Evolutionary conservation across 2,113 vertebrate genomes (phyloP).

Genomic region (Corvus hawaiiensis): DNA sequence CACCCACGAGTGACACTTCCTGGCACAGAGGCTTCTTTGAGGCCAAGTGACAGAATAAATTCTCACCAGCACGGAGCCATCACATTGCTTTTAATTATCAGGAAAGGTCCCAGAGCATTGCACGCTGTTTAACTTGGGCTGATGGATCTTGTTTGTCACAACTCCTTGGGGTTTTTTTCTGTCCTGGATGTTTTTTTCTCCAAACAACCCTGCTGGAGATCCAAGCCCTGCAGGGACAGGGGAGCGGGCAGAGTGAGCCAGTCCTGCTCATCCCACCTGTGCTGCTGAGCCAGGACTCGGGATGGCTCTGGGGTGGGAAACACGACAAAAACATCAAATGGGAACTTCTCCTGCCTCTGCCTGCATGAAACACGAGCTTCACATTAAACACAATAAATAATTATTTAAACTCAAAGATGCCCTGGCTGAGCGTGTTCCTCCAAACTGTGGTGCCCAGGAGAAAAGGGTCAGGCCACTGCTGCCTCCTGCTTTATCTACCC

Average conservation of each 20-base stretch:
- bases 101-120: background rate
- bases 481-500: background rate
- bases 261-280: background rate
- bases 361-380: background rate
- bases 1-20: background rate
- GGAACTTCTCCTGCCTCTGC: background rate
- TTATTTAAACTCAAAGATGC: background rate
- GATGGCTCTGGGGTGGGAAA: background rate
- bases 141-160: background rate
- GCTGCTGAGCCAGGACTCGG: background rate
- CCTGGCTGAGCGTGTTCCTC: background rate
- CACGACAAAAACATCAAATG: background rate
- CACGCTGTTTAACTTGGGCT: background rate
- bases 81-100: background rate
- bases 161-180: background rate
- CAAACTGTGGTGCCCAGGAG: background rate
- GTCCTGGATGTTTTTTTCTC: background rate
- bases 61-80: slow-evolving; percentile 24
- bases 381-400: background rate
- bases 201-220: background rate
- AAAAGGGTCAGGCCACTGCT: background rate
- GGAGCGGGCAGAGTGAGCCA: background rate
- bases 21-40: background rate
- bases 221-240: background rate
- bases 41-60: slow-evolving; percentile 11